Conservation (phyloP, 2,888 invertebrate species). For the Mellilla xanthometata region DNA sequence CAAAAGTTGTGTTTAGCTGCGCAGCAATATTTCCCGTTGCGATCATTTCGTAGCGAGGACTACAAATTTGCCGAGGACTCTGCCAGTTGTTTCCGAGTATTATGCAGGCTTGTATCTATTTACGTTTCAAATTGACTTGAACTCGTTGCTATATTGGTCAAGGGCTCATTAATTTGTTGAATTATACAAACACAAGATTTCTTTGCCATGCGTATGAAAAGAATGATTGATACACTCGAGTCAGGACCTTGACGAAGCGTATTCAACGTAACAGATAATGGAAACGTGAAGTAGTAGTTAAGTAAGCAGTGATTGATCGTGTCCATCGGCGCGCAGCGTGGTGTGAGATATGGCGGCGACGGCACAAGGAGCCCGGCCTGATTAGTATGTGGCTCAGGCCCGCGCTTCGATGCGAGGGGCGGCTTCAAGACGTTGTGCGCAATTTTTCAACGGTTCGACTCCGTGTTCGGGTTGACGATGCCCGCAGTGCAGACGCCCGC, state of each 20-base stretch:
- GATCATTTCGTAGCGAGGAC: conserved; percentile 45
- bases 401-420: conserved; percentile 58
- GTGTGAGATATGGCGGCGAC: conserved; percentile 38
- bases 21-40: conserved; percentile 57
- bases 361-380: conserved; percentile 42
- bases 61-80: conserved; percentile 40
- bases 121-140: conserved; percentile 4
- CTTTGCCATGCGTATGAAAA: conserved; percentile 34
- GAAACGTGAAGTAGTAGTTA: conserved; percentile 36
- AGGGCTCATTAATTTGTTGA: conserved; percentile 20
- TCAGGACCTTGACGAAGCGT: conserved; percentile 27
- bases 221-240: conserved; percentile 23
- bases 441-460: conserved; percentile 77
- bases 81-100: conserved; percentile 34
- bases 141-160: conserved; percentile 28
- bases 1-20: conserved; percentile 61
- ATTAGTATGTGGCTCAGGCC: conserved; percentile 73
- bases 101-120: conserved; percentile 45
- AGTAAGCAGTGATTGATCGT: conserved; percentile 24
- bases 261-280: conserved; percentile 24
- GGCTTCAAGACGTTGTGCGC: conserved; percentile 70
- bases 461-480: conserved; percentile 68
- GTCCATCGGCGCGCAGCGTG: conserved; percentile 16
- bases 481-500: conserved; percentile 52
- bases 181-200: conserved; percentile 13